Base-by-base conservation (phyloP, 2,888 invertebrate genomes). In the Glyphotaelius pellucidus region DNA sequence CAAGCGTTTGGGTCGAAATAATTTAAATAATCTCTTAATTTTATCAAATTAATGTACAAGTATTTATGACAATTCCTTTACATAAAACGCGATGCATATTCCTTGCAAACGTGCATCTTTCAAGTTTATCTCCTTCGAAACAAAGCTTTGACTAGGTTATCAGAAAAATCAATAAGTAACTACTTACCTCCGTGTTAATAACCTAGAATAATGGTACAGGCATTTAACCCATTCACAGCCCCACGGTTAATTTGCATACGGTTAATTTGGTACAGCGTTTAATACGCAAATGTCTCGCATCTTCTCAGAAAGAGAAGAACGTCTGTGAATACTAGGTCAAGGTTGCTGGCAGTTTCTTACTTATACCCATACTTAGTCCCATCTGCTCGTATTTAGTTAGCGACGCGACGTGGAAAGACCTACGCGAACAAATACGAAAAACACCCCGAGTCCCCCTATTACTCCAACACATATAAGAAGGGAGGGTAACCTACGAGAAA, bases 311-410 rank as follows among this genome's bases (percentile, higher is more conserved):
- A n/a, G 9, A 67, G 67, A 67, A 67, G 79, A 88, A 4, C 92
- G 42, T 85, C 91, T 91, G 47, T 79, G 67, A 80, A 92, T 83
- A 91, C 91, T 92, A 52, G 92, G 92, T 92, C 92, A 92, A 92
- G 92, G 92, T 91, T 91, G 90, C 86, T 86, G 84, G 85, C 89
- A 89, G 84, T 86, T 85, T 85, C 90, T 80, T 91, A 91, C 81
- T 91, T 90, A 86, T 25, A 67, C 67, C n/a, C 67, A n/a, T 67
- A 90, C 67, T 91, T 89, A 91, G 91, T 91, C 89, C 52, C 92
- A 91, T 91, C 91, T 81, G 86, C 92, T 79, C 91, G 92, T 92
- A 92, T 92, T 92, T 92, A 92, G 92, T 92, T 92, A 92, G 91
- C 91, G 86, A 52, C 89, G 91, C 89, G 84, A 89, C 91, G 88